Evolutionary conservation across 2,113 vertebrate genomes (phyloP), one percentile per base, ranked within the genome.

Genomic region (Pygathrix nemaeus): DNA sequence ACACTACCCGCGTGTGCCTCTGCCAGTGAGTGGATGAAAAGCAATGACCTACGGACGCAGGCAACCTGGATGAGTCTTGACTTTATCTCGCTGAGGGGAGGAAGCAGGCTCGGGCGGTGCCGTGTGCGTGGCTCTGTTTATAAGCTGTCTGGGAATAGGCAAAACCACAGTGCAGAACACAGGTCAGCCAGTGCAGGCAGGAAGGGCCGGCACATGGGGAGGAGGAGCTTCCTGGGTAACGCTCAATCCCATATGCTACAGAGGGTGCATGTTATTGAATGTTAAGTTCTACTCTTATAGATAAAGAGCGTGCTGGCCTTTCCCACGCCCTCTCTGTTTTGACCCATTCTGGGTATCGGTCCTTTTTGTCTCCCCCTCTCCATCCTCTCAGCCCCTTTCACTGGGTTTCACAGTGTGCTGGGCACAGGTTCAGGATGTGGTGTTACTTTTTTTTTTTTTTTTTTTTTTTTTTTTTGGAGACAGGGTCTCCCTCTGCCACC

Each of bases 91-190:
- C 11, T 59, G 40, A 43, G 81, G 2, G 1, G 20, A 43, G 32
- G 48, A 81, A 27, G 38, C 30, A 32, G 48, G 48, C 61, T 35
- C 10, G 2, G 93, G 50, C 10, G n/a, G 75, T 4, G 7, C 57
- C 0, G 3, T 13, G 38, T 25, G 8, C 18, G 38, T 23, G 78
- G 57, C 32, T 48, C 45, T 3, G 3, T 83, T 55, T 43, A 30
- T 0, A 13, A 8, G 12, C 9, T 2, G 12, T 12, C 14, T 17
- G 43, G 59, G 59, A 82, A 91, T 38, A 48, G 72, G 83, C 10
- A 0, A n/a, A 20, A 35, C 57, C 43, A 23, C 2, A 2, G 30
- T 5, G 64, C 18, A 5, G 14, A 11, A 9, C 9, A 38, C 8
- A 14, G 48, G n/a, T 12, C 4, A 17, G 20, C 5, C 14, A 8